Evolutionary conservation across 2,113 vertebrate species (phyloP).

Genomic region (Dromiciops gliroides): DNA sequence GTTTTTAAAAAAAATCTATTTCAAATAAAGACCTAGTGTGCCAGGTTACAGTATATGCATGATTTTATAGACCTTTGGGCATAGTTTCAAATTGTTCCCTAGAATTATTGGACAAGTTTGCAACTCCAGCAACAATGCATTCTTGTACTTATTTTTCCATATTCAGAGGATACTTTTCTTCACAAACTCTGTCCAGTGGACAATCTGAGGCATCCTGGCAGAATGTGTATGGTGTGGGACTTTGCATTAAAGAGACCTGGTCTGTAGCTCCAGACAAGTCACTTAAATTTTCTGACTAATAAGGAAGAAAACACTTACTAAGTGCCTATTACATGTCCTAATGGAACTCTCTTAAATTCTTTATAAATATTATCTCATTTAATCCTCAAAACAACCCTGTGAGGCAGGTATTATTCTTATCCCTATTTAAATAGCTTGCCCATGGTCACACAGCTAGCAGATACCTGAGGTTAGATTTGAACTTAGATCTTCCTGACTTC

Average conservation of each 20-base stretch:
- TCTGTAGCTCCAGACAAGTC: not conserved
- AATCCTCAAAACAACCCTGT: not conserved
- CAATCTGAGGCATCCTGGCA: not conserved
- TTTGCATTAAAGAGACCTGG: not conserved
- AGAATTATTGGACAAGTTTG: not conserved
- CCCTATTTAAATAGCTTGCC: not conserved
- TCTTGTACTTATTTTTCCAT: not conserved
- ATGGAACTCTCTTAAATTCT: not conserved
- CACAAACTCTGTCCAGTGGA: not conserved
- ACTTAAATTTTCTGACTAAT: not conserved
- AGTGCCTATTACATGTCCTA: not conserved
- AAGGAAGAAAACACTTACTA: not conserved
- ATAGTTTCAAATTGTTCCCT: not conserved
- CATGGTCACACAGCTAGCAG: not conserved
- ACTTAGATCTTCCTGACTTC: not conserved
- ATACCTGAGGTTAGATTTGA: not conserved
- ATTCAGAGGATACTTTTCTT: not conserved
- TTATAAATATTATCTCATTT: not conserved
- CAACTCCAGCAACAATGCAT: not conserved
- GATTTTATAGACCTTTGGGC: not conserved
- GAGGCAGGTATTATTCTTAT: not conserved
- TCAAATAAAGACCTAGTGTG: not conserved
- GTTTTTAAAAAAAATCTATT: not conserved
- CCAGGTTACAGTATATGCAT: not conserved
- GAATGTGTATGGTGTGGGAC: not conserved